Evolutionary conservation across 2,113 vertebrate genomes (phyloP).

Genomic region (Austrofundulus limnaeus): DNA sequence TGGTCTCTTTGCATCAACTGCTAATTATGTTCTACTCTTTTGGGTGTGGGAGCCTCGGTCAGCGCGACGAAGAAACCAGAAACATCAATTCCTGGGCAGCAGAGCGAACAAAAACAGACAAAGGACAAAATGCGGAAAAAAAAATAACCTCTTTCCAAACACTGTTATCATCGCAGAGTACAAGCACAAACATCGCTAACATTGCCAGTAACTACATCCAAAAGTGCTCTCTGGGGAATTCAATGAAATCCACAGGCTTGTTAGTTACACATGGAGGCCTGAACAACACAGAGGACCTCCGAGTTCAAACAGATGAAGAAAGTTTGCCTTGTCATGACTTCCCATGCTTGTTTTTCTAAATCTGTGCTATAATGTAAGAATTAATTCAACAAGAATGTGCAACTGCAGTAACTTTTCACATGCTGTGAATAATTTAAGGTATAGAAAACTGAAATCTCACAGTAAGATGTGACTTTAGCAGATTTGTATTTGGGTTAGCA

Average conservation of each 20-base stretch:
- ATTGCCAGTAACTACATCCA: conserved; percentile 48
- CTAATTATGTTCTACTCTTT: conserved; percentile 77
- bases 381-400: background rate
- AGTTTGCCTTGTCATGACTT: conserved; percentile 58
- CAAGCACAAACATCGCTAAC: conserved; percentile 52
- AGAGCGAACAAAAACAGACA: conserved; percentile 63
- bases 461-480: too few relatives aligned
- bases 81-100: conserved; percentile 67
- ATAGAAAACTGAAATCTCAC: background rate
- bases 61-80: conserved; percentile 65
- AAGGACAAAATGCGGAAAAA: conserved; percentile 70
- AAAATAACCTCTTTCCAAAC: conserved; percentile 55
- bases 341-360: conserved; percentile 37
- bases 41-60: conserved; percentile 76
- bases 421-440: background rate
- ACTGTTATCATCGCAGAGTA: conserved; percentile 60
- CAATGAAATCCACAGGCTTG: conserved; percentile 23
- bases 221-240: conserved; percentile 26
- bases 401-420: background rate
- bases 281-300: conserved; percentile 13
- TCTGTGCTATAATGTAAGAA: background rate
- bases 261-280: conserved; percentile 32
- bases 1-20: conserved; percentile 73
- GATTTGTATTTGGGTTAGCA: too few relatives aligned
- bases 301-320: conserved; percentile 22